phyloP scores from a whole-genome alignment of 2,888 invertebrate genomes.

The Chymomyza procnemis region DNA sequence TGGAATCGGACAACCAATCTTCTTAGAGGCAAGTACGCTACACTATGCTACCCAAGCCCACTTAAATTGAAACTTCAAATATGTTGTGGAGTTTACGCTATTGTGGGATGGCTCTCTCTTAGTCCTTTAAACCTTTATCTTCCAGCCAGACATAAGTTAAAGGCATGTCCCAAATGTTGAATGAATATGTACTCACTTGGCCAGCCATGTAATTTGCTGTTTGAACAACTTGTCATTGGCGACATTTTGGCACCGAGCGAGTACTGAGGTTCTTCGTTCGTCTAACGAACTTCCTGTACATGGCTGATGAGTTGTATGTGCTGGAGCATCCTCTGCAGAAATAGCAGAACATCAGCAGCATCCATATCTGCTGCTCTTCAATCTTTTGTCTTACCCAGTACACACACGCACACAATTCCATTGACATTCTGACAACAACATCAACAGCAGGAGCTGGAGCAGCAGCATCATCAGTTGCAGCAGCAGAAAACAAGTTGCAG shows the following conservation, averaged over 20 bases:
- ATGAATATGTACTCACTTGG: not conserved
- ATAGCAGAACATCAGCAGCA: not conserved
- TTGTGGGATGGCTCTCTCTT: no score
- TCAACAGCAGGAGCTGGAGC: slow-evolving; percentile 11
- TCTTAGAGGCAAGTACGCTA: no score
- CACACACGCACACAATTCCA: slow-evolving; percentile 46
- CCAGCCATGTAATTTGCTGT: slow-evolving; percentile 41
- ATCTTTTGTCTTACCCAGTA: slow-evolving; percentile 56
- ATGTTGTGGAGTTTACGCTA: no score
- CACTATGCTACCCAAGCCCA: no score
- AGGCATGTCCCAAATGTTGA: not conserved
- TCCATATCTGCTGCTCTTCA: slow-evolving; percentile 38
- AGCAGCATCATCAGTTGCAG: slow-evolving; percentile 32
- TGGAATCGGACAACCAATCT: no score
- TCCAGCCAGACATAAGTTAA: not conserved
- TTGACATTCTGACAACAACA: slow-evolving; percentile 55
- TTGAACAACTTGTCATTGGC: slow-evolving; percentile 57
- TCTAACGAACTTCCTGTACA: slow-evolving; percentile 70
- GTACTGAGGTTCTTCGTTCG: slow-evolving; percentile 36
- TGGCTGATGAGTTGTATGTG: slow-evolving; percentile 67
- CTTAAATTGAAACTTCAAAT: no score
- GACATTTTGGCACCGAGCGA: slow-evolving; percentile 54
- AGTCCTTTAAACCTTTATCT: not conserved
- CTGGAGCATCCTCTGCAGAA: not conserved
- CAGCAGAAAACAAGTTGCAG: slow-evolving; percentile 36